Evolutionary conservation across 2,888 invertebrate species (phyloP).

Genomic region (Folsomia manolachei): DNA sequence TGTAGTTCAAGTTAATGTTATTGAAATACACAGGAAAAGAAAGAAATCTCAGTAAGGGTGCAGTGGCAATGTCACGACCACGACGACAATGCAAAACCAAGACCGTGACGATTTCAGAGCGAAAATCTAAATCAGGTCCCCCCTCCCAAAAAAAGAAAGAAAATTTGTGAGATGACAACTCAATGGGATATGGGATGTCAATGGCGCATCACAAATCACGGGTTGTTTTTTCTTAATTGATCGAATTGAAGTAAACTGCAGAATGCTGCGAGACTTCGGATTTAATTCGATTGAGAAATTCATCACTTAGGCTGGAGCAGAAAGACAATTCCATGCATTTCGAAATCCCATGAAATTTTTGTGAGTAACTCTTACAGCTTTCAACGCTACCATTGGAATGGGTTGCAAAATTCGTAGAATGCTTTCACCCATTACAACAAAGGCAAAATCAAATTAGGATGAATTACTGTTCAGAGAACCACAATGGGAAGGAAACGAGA

Average conservation of each 20-base stretch:
- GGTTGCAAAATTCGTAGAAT: neutral
- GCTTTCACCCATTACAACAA: neutral
- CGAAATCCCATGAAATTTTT: neutral
- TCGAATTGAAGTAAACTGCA: neutral
- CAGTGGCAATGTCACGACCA: too few species aligned
- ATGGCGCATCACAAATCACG: neutral
- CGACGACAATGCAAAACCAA: slow-evolving; percentile 11
- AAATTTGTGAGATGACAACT: neutral
- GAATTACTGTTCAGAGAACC: neutral
- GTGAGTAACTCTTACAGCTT: neutral
- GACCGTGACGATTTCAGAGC: slow-evolving; percentile 9
- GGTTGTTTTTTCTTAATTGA: neutral
- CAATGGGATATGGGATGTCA: neutral
- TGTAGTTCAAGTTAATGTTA: neutral
- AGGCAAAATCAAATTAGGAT: neutral
- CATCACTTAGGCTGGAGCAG: too few species aligned
- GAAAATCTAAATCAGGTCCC: slow-evolving; percentile 8
- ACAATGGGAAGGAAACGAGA: neutral
- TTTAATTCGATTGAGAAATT: neutral
- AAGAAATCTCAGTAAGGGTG: neutral
- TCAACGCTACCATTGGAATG: neutral
- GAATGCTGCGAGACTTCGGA: neutral
- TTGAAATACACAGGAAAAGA: neutral
- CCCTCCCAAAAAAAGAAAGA: neutral
- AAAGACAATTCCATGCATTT: neutral